These are phyloP conservation scores for Mylabris phalerata DNA, from an alignment of 1,140 invertebrate genomes.

Conservation along the genomic window DNA sequence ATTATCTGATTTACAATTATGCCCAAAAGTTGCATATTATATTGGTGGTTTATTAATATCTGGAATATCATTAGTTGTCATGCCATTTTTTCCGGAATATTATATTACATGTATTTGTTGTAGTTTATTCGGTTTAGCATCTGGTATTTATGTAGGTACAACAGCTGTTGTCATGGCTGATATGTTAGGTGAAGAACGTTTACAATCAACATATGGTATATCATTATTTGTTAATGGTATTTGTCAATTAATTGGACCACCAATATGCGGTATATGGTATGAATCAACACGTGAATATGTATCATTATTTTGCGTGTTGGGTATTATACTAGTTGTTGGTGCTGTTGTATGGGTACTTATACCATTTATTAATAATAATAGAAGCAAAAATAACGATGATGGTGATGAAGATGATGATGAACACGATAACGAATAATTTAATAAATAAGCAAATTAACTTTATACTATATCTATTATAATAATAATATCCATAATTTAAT, in stretches of 20 bases:
- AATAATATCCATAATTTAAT: too few relatives aligned
- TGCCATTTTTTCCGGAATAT: conserved; percentile 58
- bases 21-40: conserved; percentile 75
- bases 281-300: conserved; percentile 58
- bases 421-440: too few relatives aligned
- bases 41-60: conserved; percentile 69
- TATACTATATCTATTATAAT: too few relatives aligned
- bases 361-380: conserved; percentile 54
- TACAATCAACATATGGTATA: conserved; percentile 78
- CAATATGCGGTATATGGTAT: conserved; percentile 64
- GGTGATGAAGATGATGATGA: background rate
- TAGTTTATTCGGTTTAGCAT: conserved; percentile 69
- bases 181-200: conserved; percentile 71
- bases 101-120: conserved; percentile 58
- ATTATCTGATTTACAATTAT: conserved; percentile 61
- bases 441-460: too few relatives aligned
- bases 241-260: conserved; percentile 70
- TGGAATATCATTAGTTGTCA: conserved; percentile 59
- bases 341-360: conserved; percentile 66
- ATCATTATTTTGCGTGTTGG: conserved; percentile 63
- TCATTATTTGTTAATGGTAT: conserved; percentile 77
- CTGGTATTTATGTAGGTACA: conserved; percentile 79
- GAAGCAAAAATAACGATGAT: background rate
- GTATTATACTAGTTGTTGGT: conserved; percentile 65
- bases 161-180: conserved; percentile 81